Evolutionary conservation across 30 jellyfish, hydroid and myxozoan species (phyloP), one percentile per base, ranked within the genome.

Genomic region (Rhopilema esculentum): DNA sequence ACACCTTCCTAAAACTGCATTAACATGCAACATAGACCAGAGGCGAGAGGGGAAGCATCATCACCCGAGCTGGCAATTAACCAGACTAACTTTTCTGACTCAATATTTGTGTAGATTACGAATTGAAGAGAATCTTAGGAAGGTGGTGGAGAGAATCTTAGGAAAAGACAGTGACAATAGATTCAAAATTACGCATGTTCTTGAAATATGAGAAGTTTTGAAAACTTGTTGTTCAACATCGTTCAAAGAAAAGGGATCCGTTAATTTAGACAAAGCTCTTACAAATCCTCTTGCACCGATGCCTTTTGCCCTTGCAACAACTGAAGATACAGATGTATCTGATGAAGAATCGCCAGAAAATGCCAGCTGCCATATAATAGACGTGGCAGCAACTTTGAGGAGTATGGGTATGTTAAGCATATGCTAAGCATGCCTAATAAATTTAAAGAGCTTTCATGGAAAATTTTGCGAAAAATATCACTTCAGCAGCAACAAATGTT

Each of bases 201-300:
- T 64, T n/a, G 25, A 75, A 17, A 69, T 80, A 1, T 87, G 61
- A 32, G 15, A 73, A 8, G 87, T 25, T 4, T 63, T 12, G 90
- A 87, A 21, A 23, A 25, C 52, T 57, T 72, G 8, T 27, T 80
- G 27, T n/a, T 26, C 90, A 21, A 25, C 48, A 30, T 63, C 86
- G 49, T 57, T 12, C 86, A 28, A 80, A 30, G 81, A 26, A 30
- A 57, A 80, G 25, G 18, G 19, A 28, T 18, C 40, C 49, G 33
- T 80, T 80, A 73, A 80, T 30, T 20, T 84, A n/a, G 89, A 84
- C 68, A 84, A 71, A 51, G 93, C 88, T 19, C 69, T 84, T 18
- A 4, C 80, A 4, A 69, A 18, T 49, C 61, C 93, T 50, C 73
- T 84, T n/a, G 77, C 89, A 40, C 89, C 93, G 33, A 31, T 80